Conservation (phyloP, 1,140 invertebrate genomes). For the Drosophila gunungcola region DNA sequence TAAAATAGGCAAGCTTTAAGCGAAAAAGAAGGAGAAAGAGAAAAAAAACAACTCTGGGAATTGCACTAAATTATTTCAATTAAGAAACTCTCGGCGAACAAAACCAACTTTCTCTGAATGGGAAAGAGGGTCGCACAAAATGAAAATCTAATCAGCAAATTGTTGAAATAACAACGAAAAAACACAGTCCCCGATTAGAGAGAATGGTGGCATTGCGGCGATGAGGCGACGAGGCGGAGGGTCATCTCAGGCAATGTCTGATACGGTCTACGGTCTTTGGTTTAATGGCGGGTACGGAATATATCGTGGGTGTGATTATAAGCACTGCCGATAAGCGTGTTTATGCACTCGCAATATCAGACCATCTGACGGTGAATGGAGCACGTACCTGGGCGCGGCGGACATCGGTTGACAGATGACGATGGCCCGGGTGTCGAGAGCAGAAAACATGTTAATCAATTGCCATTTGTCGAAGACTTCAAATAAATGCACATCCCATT, state of each 20-base stretch:
- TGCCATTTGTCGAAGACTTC: constrained; percentile 45
- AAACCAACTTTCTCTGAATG: constrained; percentile 33
- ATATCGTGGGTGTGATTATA: constrained; percentile 33
- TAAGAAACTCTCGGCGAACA: constrained; percentile 42
- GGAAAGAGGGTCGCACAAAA: constrained; percentile 21
- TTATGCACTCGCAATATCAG: constrained; percentile 24
- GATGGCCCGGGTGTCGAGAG: not conserved
- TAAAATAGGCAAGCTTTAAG: constrained; percentile 31
- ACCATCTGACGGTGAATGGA: constrained; percentile 25
- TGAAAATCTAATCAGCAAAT: constrained; percentile 78
- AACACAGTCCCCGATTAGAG: constrained; percentile 44
- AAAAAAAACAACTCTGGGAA: constrained; percentile 24
- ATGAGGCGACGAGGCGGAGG: not conserved
- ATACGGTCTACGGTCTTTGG: constrained; percentile 1
- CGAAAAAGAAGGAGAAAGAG: constrained; percentile 21
- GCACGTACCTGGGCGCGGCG: constrained; percentile 22
- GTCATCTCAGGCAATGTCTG: constrained; percentile 26
- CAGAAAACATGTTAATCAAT: constrained; percentile 59
- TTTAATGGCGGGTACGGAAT: not conserved
- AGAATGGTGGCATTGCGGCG: constrained; percentile 2
- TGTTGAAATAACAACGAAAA: constrained; percentile 76
- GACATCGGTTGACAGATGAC: constrained; percentile 6
- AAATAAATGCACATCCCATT: constrained; percentile 55
- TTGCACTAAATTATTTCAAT: constrained; percentile 59
- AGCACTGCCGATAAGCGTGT: constrained; percentile 30